These are phyloP conservation scores for Toxonevra muliebris DNA, from an alignment of 2,888 invertebrate species.

Conservation along the genomic window DNA sequence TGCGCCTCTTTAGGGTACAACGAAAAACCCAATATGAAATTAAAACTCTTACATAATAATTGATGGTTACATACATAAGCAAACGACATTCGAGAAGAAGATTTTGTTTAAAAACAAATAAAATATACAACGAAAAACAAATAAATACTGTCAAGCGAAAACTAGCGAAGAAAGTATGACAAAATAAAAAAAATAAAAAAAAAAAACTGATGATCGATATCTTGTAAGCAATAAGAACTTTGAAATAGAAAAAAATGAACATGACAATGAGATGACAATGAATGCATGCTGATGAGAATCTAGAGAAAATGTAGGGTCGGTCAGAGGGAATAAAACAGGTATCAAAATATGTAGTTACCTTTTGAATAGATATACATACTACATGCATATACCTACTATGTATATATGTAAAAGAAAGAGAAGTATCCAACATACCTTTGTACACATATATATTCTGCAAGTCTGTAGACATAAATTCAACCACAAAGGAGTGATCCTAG, in stretches of 20 bases:
- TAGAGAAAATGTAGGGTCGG: too few species aligned
- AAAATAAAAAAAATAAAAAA: constrained; percentile 17
- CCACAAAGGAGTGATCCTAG: constrained; percentile 44
- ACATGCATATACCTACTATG: too few species aligned
- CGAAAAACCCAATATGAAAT: neutral
- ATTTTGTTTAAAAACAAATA: too few species aligned
- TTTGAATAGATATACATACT: too few species aligned
- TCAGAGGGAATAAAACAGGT: too few species aligned
- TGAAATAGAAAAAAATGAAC: constrained; percentile 12
- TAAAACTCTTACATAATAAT: constrained; percentile 29
- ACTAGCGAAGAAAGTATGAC: neutral
- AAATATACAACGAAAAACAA: too few species aligned
- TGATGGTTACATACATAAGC: neutral
- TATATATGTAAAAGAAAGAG: too few species aligned
- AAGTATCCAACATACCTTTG: too few species aligned
- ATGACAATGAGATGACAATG: constrained; percentile 42
- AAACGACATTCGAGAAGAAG: too few species aligned
- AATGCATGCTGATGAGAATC: constrained; percentile 49
- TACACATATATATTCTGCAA: too few species aligned
- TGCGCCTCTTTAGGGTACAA: neutral
- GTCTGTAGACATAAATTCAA: too few species aligned
- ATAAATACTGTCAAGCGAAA: neutral
- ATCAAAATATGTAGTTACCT: too few species aligned
- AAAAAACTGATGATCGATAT: constrained; percentile 38
- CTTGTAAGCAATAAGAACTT: constrained; percentile 28